Evolutionary conservation across 2,797 vertebrate genomes (phyloP), one percentile per base, ranked within the genome.

Genomic region (Chelidonichthys spinosus): DNA sequence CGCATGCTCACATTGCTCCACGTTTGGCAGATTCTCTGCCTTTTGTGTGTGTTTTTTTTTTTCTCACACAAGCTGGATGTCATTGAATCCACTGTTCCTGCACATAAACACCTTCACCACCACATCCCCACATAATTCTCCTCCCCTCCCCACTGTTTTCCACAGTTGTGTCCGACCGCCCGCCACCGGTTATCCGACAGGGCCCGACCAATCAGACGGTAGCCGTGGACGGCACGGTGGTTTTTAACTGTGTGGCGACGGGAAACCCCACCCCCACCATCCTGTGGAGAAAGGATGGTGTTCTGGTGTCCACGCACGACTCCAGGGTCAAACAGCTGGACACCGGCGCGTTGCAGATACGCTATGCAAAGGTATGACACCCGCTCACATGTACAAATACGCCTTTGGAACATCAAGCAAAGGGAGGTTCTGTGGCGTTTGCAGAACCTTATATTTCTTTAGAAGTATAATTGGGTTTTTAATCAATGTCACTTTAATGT

Each of bases 131-230:
- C 37, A n/a, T 79, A 73, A 75, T 80, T 77, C 65, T 71, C 54
- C 13, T 49, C 76, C 47, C 66, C 14, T 37, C 64, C 70, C 40
- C 36, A 79, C 25, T 25, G 1, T 25, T 25, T 46, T 76, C 37
- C 75, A 4, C 89, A 95, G 98, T 98, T 60, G 96, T 99, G 86
- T 97, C 97, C 35, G 98, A 99, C 85, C 96, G 98, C 54, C 98
- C 98, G 42, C 98, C 97, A 11, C 98, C 98, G 0, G 95, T 99
- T 64, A 97, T 99, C 89, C 95, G 96, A 2, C 98, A 98, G 80
- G 98, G 98, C 62, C 98, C 98, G 3, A 94, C 95, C 87, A 99
- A 99, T 89, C 98, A 99, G 91, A 99, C 97, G 0, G 97, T 99
- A 35, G 95, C 98, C 17, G 96, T 98, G 43, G 98, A 99, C 52